Evolutionary conservation across 2,797 vertebrate genomes (phyloP), one percentile per base, ranked within the genome.

Genomic region (Menidia menidia): DNA sequence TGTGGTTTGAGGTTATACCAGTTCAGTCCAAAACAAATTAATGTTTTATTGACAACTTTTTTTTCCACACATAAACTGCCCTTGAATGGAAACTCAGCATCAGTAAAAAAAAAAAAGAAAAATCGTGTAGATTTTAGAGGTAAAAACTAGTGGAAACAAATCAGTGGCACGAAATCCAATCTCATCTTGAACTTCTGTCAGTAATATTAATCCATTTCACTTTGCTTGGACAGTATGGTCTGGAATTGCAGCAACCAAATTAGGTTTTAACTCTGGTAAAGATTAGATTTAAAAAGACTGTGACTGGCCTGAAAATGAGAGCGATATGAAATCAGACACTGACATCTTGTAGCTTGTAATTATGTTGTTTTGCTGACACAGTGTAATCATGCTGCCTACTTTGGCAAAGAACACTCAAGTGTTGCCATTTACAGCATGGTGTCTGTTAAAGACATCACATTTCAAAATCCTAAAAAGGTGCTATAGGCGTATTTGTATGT

Each of bases 281-380:
- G 66, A 44, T 57, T 58, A 81, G 68, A 16, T 18, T 44, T 60
- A 55, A 75, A 77, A 67, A 76, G 50, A 71, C 81, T 65, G 9
- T 81, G 76, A 86, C 83, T 81, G 71, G 77, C 73, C 72, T 65
- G 64, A 78, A 86, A 84, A 81, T 65, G 62, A 70, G 25, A 85
- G 54, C 39, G 18, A 80, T 71, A 76, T 84, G 69, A 84, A 90
- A 85, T 84, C 73, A 67, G 81, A 84, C 79, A 64, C 68, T 85
- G 84, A 85, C 85, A 75, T 82, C 75, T 82, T 77, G 75, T 68
- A 79, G 66, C 80, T 78, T 87, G 77, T 90, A 87, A 90, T 90
- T 86, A 87, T 60, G 63, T 74, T 75, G 78, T 82, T 81, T 81
- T 82, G 68, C 71, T 86, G 86, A 83, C 77, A 62, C 55, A 4